Conservation (phyloP, 2,113 vertebrate genomes). For the Halcyon senegalensis region DNA sequence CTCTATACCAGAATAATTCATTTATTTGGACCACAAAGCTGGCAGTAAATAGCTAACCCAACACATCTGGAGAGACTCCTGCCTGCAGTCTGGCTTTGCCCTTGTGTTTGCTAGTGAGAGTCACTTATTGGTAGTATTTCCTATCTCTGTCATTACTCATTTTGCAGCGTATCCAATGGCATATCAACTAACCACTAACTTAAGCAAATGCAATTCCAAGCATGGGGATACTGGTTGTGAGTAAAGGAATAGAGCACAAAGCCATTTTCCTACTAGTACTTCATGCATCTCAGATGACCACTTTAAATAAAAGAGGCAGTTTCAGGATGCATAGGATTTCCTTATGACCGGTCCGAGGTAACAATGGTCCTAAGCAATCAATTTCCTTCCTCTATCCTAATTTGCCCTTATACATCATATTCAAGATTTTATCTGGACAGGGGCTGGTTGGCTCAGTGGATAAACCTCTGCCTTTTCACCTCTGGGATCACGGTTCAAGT, state of each 20-base stretch:
- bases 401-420: conserved; percentile 73
- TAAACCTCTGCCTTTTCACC: conserved; percentile 76
- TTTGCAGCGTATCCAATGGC: not conserved
- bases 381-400: conserved; percentile 57
- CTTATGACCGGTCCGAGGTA: not conserved
- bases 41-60: not conserved
- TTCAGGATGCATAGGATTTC: not conserved
- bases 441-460: conserved; percentile 70
- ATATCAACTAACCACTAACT: not conserved
- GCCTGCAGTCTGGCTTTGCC: not conserved
- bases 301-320: not conserved
- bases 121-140: not conserved
- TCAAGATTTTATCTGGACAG: conserved; percentile 72
- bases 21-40: not conserved
- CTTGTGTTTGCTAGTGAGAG: not conserved
- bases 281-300: not conserved
- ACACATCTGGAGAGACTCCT: not conserved
- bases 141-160: not conserved
- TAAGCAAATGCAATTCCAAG: not conserved
- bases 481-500: conserved; percentile 75
- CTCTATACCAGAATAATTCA: not conserved
- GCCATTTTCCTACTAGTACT: not conserved
- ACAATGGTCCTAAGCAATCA: conserved; percentile 46
- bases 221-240: not conserved
- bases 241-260: not conserved